Evolutionary conservation across 2,113 vertebrate genomes (phyloP).

Genomic region (Spilogale gracilis): DNA sequence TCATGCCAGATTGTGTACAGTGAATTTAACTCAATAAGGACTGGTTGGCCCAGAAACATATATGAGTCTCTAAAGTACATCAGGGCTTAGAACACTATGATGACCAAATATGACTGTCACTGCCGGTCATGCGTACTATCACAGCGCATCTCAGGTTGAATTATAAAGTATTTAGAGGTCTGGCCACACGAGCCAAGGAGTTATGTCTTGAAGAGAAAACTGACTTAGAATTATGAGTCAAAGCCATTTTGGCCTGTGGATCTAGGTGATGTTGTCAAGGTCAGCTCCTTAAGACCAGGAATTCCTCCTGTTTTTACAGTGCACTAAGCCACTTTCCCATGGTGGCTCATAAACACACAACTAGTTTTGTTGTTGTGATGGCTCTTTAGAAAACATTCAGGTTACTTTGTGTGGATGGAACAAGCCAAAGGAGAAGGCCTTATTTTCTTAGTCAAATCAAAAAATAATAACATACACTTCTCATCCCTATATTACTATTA

Average conservation of each 20-base stretch:
- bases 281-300: background rate
- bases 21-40: background rate
- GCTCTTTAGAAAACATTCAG: background rate
- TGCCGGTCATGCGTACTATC: too few relatives aligned
- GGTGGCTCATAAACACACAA: fast-evolving
- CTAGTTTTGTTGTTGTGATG: background rate
- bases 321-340: background rate
- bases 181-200: background rate
- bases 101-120: background rate
- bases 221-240: background rate
- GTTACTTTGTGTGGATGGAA: background rate
- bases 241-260: background rate
- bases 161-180: background rate
- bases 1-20: background rate
- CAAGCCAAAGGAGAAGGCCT: background rate
- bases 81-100: background rate
- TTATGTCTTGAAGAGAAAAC: background rate
- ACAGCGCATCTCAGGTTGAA: background rate
- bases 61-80: background rate
- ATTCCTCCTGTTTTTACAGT: background rate
- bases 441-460: background rate
- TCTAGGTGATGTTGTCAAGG: background rate
- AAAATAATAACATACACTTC: background rate
- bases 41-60: background rate
- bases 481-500: constrained; percentile 22